Base-by-base conservation (phyloP, 2,888 invertebrate species). In the Parthenolecanium corni region DNA sequence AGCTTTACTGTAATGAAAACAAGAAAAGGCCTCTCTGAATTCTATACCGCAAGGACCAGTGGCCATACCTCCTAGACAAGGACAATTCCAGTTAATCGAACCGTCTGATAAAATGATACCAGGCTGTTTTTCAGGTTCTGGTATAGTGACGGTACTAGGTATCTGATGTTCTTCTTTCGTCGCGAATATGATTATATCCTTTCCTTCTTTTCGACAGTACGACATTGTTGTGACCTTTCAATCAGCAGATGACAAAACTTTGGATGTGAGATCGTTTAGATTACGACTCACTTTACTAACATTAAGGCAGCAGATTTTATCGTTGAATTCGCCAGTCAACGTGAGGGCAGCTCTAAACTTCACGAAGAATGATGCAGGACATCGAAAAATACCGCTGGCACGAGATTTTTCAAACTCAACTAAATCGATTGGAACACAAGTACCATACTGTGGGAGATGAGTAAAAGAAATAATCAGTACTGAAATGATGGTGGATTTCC, bases 31-130 rank as follows among this genome's bases (percentile, higher is more conserved):
- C 68, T 92, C 88, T 46, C 95, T 79, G 75, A 96, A 96, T 73
- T 92, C 86, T 14, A 86, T 80, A 1, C 93, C 95, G 73, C 96
- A 96, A 0, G 96, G 95, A 0, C 96, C 95, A 0, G 91, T 90
- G 4, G 94, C 91, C 89, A 95, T 94, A n/a, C 93, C 93, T 14
- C 95, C 95, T 38, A 96, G 79, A 73, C 96, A 96, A 0, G 95
- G 95, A 71, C 96, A 96, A 72, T 87, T 87, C 95, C 95, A 96
- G 76, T 96, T 96, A 67, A 96, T 92, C 66, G 86, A 83, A 4
- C 95, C 95, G 74, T 85, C 86, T 1, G 86, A 78, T 64, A 88
- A 76, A 67, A 95, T 83, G 14, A 94, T 77, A 11, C 94, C 93
- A 49, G 86, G 84, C 64, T 84, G 80, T 1, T 84, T 83, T 69